Evolutionary conservation across 2,888 invertebrate genomes (phyloP), one percentile per base, ranked within the genome.

Genomic region (Sarcophaga subvicina): DNA sequence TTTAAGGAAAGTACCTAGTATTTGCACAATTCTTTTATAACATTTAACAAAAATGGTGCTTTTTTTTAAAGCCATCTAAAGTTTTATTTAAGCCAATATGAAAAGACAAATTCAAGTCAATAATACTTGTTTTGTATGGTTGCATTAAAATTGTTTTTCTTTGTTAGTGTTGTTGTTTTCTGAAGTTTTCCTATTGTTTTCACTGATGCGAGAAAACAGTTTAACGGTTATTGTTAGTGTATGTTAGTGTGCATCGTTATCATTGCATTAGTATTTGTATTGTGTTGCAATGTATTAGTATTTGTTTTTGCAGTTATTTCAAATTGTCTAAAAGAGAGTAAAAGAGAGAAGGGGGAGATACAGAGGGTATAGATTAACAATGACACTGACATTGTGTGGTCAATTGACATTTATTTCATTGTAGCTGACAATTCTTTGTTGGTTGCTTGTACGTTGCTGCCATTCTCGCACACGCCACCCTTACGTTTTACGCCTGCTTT

Each of bases 321-420:
- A 20, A 20, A 20, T 62, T 22, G 20, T 20, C 14, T 10, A n/a
- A 62, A 62, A 10, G 22, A 62, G 62, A 20, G n/a, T 10, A 62
- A 14, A 62, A 17, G 62, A 54, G 17, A 54, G 1, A 17, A 4
- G 17, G 5, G 54, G 14, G 14, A 0, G 54, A 17, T 54, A 17
- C 12, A 54, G 59, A 78, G 83, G 67, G 59, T 86, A 85, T 79
- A 78, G 85, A 85, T 88, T 88, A 86, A 88, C 86, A 88, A 88
- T 88, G 89, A 85, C 89, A 89, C 85, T 89, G 89, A 88, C 89
- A 88, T 89, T 89, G 89, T 89, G 88, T 87, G 90, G 90, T 90
- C 90, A 89, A 90, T 90, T 89, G 89, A 88, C 90, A 88, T 89
- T 89, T 89, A 89, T 90, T 89, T 88, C 88, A 89, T 89, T 89